A percentile compares a stretch with the other conserved stretches of the same genome.
phyloP scores from a whole-genome alignment of 2,888 invertebrate species.

The Matsumyia berberina region DNA sequence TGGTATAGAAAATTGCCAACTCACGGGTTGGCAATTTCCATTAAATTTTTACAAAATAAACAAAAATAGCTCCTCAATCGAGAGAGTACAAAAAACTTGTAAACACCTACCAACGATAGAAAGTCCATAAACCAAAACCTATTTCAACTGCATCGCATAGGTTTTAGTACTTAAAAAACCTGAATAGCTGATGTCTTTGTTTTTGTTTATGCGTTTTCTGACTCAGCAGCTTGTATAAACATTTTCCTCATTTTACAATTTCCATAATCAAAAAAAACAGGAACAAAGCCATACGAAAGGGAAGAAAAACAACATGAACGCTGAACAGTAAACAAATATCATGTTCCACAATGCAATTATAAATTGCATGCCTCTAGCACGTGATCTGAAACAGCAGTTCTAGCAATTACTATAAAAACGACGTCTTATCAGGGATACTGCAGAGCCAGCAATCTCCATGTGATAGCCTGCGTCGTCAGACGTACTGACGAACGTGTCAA shows the following conservation, averaged over 20 bases:
- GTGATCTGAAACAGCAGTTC: slow-evolving; percentile 11
- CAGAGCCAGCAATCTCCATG: background rate
- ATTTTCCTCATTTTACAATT: slow-evolving; percentile 13
- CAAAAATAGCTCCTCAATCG: too few species aligned
- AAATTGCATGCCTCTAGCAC: slow-evolving; percentile 33
- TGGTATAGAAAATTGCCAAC: too few species aligned
- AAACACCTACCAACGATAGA: too few species aligned
- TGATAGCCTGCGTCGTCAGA: background rate
- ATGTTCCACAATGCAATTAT: slow-evolving; percentile 27
- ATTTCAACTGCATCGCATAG: background rate
- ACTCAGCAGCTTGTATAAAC: slow-evolving; percentile 26
- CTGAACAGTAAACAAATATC: slow-evolving; percentile 44
- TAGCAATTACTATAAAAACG: background rate
- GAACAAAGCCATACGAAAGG: background rate
- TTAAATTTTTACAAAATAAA: too few species aligned
- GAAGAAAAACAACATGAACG: background rate
- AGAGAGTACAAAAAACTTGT: too few species aligned
- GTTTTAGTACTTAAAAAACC: background rate
- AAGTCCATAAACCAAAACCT: background rate
- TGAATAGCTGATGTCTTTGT: background rate
- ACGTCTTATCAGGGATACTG: slow-evolving; percentile 22
- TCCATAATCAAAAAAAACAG: slow-evolving; percentile 5
- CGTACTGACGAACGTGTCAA: slow-evolving; percentile 17
- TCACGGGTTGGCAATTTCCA: too few species aligned
- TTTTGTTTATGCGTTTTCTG: slow-evolving; percentile 14